phyloP scores from a whole-genome alignment of 1,140 invertebrate species.

The Paracyclopina nana region DNA sequence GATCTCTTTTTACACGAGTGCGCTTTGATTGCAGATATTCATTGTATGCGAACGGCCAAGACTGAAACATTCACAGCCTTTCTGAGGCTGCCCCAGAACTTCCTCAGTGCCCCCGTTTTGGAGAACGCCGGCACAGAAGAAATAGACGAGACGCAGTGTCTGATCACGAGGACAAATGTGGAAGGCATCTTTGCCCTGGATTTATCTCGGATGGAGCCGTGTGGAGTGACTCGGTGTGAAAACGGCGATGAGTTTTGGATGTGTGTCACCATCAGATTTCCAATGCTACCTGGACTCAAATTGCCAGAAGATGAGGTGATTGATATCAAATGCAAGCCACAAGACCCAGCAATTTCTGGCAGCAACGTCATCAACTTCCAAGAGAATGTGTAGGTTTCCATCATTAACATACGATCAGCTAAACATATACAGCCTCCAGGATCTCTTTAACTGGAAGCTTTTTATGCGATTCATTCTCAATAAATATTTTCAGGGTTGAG shows the following conservation, averaged over 20 bases:
- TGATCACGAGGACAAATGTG: slow-evolving; percentile 1
- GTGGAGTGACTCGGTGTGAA: slow-evolving; percentile 18
- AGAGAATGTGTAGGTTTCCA: slow-evolving; percentile 21
- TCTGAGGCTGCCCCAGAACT: slow-evolving; percentile 2
- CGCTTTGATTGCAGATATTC: slow-evolving; percentile 15
- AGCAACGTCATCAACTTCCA: slow-evolving; percentile 28
- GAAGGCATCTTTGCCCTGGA: slow-evolving; percentile 18
- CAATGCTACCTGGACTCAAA: slow-evolving; percentile 35
- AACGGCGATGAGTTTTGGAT: slow-evolving; percentile 21
- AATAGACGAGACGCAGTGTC: neutral
- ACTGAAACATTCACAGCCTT: slow-evolving; percentile 8
- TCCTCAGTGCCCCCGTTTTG: neutral
- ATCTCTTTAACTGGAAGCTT: no score
- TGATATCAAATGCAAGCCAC: slow-evolving; percentile 38
- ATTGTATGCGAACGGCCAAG: slow-evolving; percentile 8
- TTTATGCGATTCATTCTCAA: no score
- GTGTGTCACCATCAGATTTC: slow-evolving; percentile 39
- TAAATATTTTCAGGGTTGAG: slow-evolving; percentile 24
- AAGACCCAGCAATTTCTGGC: slow-evolving; percentile 35
- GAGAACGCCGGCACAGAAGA: neutral
- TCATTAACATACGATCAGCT: neutral
- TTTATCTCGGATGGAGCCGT: slow-evolving; percentile 18
- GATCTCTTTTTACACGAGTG: no score
- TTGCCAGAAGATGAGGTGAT: slow-evolving; percentile 39
- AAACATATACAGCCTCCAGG: no score